Conservation (phyloP, 2,888 invertebrate genomes). For the Epinotia ramella region DNA sequence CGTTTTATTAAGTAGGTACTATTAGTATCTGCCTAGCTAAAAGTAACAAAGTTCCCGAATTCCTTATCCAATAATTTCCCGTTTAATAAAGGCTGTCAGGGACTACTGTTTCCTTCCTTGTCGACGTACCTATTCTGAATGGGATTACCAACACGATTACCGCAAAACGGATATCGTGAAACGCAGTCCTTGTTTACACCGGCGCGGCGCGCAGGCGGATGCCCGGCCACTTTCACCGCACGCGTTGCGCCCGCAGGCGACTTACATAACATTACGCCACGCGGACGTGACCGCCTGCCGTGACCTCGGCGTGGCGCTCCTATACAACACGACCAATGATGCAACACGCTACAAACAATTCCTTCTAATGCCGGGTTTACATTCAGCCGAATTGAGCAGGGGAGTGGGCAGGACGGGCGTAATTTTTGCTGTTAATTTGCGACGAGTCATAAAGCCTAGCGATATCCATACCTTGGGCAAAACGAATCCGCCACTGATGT, state of each 20-base stretch:
- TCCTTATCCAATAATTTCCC: background rate
- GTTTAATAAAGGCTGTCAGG: background rate
- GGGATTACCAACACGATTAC: constrained; percentile 21
- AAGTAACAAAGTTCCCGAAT: too few species aligned
- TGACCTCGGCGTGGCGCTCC: constrained; percentile 37
- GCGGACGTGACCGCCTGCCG: constrained; percentile 40
- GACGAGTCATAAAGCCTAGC: background rate
- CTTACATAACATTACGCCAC: constrained; percentile 45
- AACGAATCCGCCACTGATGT: too few species aligned
- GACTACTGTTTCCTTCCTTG: background rate
- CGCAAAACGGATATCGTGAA: constrained; percentile 42
- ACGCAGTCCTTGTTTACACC: constrained; percentile 44
- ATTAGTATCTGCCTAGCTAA: too few species aligned
- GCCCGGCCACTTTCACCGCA: constrained; percentile 54
- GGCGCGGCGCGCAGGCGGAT: constrained; percentile 29
- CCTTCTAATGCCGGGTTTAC: too few species aligned
- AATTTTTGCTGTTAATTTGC: background rate
- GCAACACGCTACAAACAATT: constrained; percentile 13
- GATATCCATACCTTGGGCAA: background rate
- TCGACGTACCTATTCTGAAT: background rate
- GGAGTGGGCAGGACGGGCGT: too few species aligned
- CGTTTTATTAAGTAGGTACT: too few species aligned
- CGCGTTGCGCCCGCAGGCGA: constrained; percentile 36
- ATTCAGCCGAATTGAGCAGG: too few species aligned
- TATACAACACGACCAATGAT: constrained; percentile 11